phyloP scores from a whole-genome alignment of 2,113 vertebrate genomes.

The Lepus europaeus region DNA sequence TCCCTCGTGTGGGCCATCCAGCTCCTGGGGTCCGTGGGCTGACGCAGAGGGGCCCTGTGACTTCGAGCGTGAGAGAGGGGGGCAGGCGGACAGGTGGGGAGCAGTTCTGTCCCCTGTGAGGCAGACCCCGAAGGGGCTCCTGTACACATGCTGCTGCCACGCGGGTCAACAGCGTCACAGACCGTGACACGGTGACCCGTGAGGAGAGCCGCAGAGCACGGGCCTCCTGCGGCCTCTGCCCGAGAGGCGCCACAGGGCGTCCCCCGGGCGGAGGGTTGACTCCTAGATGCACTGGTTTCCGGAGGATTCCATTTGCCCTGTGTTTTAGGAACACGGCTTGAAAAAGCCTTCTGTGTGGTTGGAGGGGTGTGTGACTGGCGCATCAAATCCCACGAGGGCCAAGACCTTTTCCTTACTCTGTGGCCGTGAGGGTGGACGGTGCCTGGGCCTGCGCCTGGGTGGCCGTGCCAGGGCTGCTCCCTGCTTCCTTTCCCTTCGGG shows the following conservation, averaged over 20 bases:
- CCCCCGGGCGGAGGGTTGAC: neutral
- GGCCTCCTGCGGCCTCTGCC: too few species aligned
- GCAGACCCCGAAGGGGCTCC: neutral
- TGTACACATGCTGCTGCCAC: fast-evolving
- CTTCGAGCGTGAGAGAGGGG: fast-evolving
- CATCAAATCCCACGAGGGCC: fast-evolving
- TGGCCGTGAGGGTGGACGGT: neutral
- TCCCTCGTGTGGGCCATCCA: fast-evolving
- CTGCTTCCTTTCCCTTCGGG: too few species aligned
- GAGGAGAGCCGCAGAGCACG: neutral
- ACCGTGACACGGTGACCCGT: too few species aligned
- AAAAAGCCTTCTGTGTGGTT: fast-evolving
- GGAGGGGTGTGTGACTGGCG: neutral
- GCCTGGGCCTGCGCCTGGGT: too few species aligned
- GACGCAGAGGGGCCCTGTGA: neutral
- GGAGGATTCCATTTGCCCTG: fast-evolving
- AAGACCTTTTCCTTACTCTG: neutral
- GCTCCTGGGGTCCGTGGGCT: neutral
- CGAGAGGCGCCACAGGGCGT: neutral
- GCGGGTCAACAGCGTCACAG: too few species aligned
- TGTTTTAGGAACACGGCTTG: neutral
- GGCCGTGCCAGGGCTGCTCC: too few species aligned
- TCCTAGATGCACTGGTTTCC: fast-evolving
- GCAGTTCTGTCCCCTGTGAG: neutral
- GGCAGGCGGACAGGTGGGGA: neutral